These are phyloP conservation scores for Prunella himalayana DNA, from an alignment of 2,113 vertebrate species.

Conservation along the genomic window DNA sequence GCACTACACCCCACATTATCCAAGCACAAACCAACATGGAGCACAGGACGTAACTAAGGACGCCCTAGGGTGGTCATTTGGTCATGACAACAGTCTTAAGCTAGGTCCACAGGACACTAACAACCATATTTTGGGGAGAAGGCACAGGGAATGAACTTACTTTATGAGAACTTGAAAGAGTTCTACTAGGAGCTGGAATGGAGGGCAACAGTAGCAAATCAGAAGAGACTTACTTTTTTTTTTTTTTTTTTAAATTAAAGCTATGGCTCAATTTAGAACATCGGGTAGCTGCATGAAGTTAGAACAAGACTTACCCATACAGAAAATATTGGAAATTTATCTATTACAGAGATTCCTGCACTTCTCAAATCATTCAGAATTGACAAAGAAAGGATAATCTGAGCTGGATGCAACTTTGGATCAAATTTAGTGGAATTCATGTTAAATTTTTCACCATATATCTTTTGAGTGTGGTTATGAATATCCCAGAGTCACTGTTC, in stretches of 20 bases:
- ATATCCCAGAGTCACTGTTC: neutral
- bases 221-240: neutral
- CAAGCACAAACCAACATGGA: neutral
- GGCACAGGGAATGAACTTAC: neutral
- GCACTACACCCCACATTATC: neutral
- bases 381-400: neutral
- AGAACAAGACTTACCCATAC: neutral
- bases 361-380: neutral
- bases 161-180: neutral
- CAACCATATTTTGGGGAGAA: neutral
- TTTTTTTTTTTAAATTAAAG: neutral
- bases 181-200: neutral
- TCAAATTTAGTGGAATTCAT: neutral
- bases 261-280: neutral
- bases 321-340: neutral
- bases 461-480: neutral
- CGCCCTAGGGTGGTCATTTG: neutral
- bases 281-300: neutral
- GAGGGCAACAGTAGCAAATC: rapidly evolving
- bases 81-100: neutral
- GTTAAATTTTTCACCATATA: neutral
- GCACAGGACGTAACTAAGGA: neutral
- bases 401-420: neutral
- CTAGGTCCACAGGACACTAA: neutral
- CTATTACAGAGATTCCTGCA: neutral